Percentiles rank a stretch among this genome's conserved stretches.
Evolutionary conservation across 2,888 invertebrate species (phyloP).

Genomic region (Laothoe populi): DNA sequence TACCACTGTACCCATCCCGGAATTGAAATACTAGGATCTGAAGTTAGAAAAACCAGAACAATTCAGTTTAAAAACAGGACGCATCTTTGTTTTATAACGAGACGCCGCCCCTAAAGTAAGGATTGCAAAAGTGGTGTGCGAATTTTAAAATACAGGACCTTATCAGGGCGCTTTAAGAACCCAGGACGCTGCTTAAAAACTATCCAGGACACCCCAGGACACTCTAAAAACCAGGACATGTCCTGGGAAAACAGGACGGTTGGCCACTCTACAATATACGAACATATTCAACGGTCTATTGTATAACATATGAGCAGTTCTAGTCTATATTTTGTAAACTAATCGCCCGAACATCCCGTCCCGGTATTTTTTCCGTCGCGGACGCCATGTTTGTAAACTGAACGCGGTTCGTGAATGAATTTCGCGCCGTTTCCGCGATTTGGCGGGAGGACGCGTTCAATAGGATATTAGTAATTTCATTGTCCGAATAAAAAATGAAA

Average conservation of each 20-base stretch:
- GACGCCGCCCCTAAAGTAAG: too few relatives aligned
- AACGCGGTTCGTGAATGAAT: constrained; percentile 77
- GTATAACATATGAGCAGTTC: constrained; percentile 56
- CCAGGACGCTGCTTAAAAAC: too few relatives aligned
- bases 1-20: neutral
- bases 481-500: neutral
- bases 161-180: too few relatives aligned
- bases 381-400: constrained; percentile 78
- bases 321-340: constrained; percentile 80
- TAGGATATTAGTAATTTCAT: neutral
- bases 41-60: too few relatives aligned
- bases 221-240: too few relatives aligned
- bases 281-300: constrained; percentile 37
- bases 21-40: too few relatives aligned
- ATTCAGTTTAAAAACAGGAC: too few relatives aligned
- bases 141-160: too few relatives aligned
- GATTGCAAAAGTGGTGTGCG: too few relatives aligned
- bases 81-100: too few relatives aligned
- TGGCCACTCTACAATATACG: neutral
- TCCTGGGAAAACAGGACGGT: too few relatives aligned
- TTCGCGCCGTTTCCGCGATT: constrained; percentile 77
- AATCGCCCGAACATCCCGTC: constrained; percentile 72
- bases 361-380: constrained; percentile 78
- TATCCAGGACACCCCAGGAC: too few relatives aligned
- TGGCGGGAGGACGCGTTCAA: constrained; percentile 57